Evolutionary conservation across 2,888 invertebrate genomes (phyloP), one percentile per base, ranked within the genome.

Genomic region (Agonum fuliginosum): DNA sequence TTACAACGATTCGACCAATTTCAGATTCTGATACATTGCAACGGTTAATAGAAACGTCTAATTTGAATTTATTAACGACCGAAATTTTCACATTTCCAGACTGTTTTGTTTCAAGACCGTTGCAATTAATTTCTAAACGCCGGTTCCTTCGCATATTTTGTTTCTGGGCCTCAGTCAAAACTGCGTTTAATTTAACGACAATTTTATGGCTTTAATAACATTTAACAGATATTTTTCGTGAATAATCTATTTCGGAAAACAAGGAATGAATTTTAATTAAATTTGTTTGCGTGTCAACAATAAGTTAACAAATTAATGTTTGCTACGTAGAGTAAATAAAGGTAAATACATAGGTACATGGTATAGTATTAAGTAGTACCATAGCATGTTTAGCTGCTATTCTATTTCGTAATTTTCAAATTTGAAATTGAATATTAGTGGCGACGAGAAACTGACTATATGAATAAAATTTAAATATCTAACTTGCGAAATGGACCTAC

Each of bases 1-100:
- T 48, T 48, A 48, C 48, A 48, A 48, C 48, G 48, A 48, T 48
- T 48, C 20, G 48, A 17, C 17, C 48, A 48, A 48, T 48, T 48
- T 48, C 17, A 6, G 48, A 48, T 48, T 20, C 20, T 19, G 48
- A 48, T 20, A 48, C 48, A 48, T 48, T 17, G 48, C 20, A 6
- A 12, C 37, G 30, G 10, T 37, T 37, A 37, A 37, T 37, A 37
- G 37, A 37, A 37, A 37, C 37, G 37, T 8, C 12, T 37, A 37
- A 37, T 37, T 37, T 37, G n/a, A 37, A n/a, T 37, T 37, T 37
- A 37, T n/a, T 12, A 37, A 37, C 8, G n/a, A 12, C 1, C 2
- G 37, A 10, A 37, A 37, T 37, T 37, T 37, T n/a, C 2, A n/a
- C 37, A 37, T n/a, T 37, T 37, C n/a, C n/a, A 37, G 37, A 37